Base-by-base conservation (phyloP, 2,888 invertebrate genomes). In the Dioctria linearis region DNA sequence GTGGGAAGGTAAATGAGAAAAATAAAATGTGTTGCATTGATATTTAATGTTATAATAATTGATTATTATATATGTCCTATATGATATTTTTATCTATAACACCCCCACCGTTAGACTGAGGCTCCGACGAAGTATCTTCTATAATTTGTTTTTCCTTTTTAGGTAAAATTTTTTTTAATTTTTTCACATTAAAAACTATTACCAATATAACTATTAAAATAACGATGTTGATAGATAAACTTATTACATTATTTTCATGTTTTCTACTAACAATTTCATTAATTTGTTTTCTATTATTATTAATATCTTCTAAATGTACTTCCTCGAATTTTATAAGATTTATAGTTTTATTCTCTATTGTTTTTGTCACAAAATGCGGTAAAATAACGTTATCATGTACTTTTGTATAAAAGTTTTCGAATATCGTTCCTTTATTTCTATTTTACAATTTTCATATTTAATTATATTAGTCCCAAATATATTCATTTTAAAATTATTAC, bases 391-490 rank as follows among this genome's bases (percentile, higher is more conserved):
- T 46, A 46, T 46, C 49, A 5, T 46, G 5, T 6, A 46, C n/a
- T 54, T n/a, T 54, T 11, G n/a, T 8, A n/a, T 11, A 54, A 4
- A 75, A 79, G 8, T 81, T 79, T 80, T 81, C 79, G 40, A 78
- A 81, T 69, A 61, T 61, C 11, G 66, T 9, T 13, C 75, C 79
- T 79, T 79, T 6, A 79, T 79, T 8, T 11, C 39, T 5, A 79
- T n/a, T 78, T 80, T 61, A 80, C 73, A 80, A n/a, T 73, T 80
- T 73, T 80, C 65, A 42, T 65, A 80, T 51, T 54, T 71, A 63
- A 73, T 63, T 42, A 79, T 37, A 49, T 79, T 71, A 8, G 69
- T 79, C n/a, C 71, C 69, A n/a, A 61, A 49, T 43, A 79, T 25
- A 40, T 46, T 73, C 46, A 78, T 9, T 9, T 13, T 57, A 57